Conservation (phyloP, 2,888 invertebrate genomes). For the Metellina segmentata region DNA sequence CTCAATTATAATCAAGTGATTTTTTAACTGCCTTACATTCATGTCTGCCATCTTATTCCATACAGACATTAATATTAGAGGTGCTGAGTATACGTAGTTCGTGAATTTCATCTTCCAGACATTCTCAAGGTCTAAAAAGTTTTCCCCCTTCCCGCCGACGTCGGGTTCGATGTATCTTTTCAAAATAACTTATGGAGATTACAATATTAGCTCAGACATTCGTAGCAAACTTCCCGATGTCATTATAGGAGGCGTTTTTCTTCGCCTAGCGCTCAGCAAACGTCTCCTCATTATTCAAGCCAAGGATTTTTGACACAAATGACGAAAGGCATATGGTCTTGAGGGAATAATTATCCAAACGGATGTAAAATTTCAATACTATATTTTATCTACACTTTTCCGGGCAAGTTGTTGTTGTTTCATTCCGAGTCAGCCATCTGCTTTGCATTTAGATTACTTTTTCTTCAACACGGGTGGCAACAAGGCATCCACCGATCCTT, state of each 20-base stretch:
- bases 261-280: neutral
- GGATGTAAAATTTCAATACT: slow-evolving; percentile 70
- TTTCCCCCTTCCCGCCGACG: neutral
- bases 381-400: slow-evolving; percentile 65
- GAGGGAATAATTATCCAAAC: slow-evolving; percentile 69
- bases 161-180: neutral
- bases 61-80: too few relatives aligned
- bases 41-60: too few relatives aligned
- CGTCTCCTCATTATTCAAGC: slow-evolving; percentile 49
- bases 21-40: too few relatives aligned
- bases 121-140: neutral
- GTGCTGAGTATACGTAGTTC: neutral
- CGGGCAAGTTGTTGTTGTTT: slow-evolving; percentile 25
- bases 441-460: slow-evolving; percentile 70
- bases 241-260: slow-evolving; percentile 32
- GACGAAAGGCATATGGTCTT: slow-evolving; percentile 53
- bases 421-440: slow-evolving; percentile 49
- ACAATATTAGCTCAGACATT: slow-evolving; percentile 39
- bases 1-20: too few relatives aligned
- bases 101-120: neutral
- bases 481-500: neutral
- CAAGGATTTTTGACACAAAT: slow-evolving; percentile 53
- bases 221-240: slow-evolving; percentile 18
- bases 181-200: slow-evolving; percentile 50
- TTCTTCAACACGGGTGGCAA: slow-evolving; percentile 46